A percentile compares a stretch with the other conserved stretches of the same genome.
Conservation (phyloP, 2,797 vertebrate genomes). For the Sebastes alutus region DNA sequence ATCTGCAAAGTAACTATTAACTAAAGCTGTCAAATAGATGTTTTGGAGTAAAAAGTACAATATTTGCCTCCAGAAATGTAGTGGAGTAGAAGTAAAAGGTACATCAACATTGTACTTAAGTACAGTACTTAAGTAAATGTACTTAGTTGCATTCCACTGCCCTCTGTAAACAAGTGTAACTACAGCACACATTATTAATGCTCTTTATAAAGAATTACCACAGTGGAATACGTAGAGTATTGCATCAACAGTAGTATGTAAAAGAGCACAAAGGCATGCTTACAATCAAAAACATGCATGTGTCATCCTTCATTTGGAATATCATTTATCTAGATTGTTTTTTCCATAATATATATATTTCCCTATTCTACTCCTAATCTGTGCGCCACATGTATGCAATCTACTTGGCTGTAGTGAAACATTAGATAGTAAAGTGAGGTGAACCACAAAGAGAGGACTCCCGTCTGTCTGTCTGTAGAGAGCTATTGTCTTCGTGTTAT, state of each 20-base stretch:
- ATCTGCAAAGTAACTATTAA: background rate
- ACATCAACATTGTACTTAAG: background rate
- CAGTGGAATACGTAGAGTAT: background rate
- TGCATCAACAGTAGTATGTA: background rate
- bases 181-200: background rate
- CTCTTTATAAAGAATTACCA: background rate
- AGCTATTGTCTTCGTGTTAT: constrained; percentile 9
- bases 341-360: background rate
- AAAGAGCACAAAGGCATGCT: background rate
- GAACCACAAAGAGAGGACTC: background rate
- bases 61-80: background rate
- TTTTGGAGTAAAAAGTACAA: background rate
- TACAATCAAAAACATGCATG: background rate
- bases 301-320: background rate
- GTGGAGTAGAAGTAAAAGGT: background rate
- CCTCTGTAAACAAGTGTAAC: background rate
- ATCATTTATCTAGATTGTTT: background rate
- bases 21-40: background rate
- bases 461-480: background rate
- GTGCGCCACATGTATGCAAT: background rate
- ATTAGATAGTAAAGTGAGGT: background rate
- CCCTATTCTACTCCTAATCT: background rate
- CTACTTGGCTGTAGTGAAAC: background rate
- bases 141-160: background rate
- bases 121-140: background rate